These are phyloP conservation scores for Elymnias hypermnestra DNA, from an alignment of 1,140 invertebrate species.

Conservation along the genomic window DNA sequence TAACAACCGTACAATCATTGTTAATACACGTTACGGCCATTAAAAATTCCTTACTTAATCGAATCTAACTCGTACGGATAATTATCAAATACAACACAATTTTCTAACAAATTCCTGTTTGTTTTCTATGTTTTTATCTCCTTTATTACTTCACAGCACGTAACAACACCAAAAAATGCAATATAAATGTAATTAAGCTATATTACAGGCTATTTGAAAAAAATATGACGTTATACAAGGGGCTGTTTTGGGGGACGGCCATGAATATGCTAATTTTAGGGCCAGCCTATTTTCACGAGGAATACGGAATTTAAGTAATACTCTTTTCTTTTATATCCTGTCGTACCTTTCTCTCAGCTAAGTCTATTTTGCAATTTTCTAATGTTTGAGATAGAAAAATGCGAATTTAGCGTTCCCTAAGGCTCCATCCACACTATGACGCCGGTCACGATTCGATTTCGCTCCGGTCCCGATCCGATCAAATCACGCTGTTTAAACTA, in stretches of 20 bases:
- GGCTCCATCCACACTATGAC: no score
- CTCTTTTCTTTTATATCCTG: no score
- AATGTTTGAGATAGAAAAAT: no score
- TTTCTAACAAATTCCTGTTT: conserved; percentile 20
- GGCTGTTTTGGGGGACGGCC: conserved; percentile 5
- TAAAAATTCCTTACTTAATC: conserved; percentile 52
- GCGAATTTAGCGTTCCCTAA: no score
- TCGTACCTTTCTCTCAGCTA: no score
- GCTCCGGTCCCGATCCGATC: no score
- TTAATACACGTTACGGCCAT: conserved; percentile 53
- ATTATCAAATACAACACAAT: conserved; percentile 27
- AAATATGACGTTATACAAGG: conserved; percentile 5
- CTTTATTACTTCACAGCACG: conserved; percentile 4
- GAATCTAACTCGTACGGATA: conserved; percentile 38
- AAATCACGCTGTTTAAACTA: no score
- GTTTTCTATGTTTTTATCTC: conserved; percentile 19
- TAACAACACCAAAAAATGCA: conserved; percentile 6
- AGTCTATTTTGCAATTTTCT: no score
- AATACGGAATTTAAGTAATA: conserved; percentile 2
- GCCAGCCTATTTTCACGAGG: not conserved
- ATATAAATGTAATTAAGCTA: conserved; percentile 7
- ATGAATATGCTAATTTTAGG: conserved; percentile 10
- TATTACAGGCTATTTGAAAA: conserved; percentile 3
- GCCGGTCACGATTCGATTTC: no score
- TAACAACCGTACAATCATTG: conserved; percentile 38